phyloP scores from a whole-genome alignment of 2,888 invertebrate genomes.

The Nymphalis urticae region DNA sequence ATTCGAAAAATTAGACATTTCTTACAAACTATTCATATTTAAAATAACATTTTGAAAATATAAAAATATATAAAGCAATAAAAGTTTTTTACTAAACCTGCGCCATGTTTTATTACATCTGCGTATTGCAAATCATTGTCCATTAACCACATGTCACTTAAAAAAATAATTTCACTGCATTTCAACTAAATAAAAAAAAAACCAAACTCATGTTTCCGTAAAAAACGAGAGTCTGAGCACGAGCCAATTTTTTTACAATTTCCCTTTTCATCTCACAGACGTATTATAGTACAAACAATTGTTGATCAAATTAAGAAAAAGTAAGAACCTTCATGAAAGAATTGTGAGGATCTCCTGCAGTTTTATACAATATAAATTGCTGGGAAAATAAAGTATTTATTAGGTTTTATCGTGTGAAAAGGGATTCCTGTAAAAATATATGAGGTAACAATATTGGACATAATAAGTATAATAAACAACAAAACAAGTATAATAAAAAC shows the following conservation, averaged over 20 bases:
- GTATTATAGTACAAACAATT: constrained; percentile 69
- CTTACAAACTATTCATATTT: too few relatives aligned
- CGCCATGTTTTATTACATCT: constrained; percentile 28
- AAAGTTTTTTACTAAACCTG: constrained; percentile 8
- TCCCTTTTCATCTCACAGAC: constrained; percentile 52
- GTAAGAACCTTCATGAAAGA: constrained; percentile 43
- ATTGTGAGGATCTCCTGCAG: constrained; percentile 51
- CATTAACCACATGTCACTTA: constrained; percentile 62
- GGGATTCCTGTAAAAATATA: too few relatives aligned
- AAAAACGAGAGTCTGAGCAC: constrained; percentile 75
- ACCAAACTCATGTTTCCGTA: constrained; percentile 57
- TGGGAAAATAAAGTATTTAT: too few relatives aligned
- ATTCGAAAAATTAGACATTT: too few relatives aligned
- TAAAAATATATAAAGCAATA: too few relatives aligned
- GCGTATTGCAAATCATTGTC: constrained; percentile 40
- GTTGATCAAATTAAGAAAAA: constrained; percentile 76
- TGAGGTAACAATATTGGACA: too few relatives aligned
- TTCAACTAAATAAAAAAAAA: constrained; percentile 58
- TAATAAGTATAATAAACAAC: too few relatives aligned
- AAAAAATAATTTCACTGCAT: constrained; percentile 67
- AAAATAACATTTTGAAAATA: too few relatives aligned
- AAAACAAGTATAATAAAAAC: too few relatives aligned
- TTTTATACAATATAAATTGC: neutral
- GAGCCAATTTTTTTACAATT: constrained; percentile 65
- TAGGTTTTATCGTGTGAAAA: too few relatives aligned